phyloP scores from a whole-genome alignment of 2,888 invertebrate genomes.

The Oxyteleia sp. region DNA sequence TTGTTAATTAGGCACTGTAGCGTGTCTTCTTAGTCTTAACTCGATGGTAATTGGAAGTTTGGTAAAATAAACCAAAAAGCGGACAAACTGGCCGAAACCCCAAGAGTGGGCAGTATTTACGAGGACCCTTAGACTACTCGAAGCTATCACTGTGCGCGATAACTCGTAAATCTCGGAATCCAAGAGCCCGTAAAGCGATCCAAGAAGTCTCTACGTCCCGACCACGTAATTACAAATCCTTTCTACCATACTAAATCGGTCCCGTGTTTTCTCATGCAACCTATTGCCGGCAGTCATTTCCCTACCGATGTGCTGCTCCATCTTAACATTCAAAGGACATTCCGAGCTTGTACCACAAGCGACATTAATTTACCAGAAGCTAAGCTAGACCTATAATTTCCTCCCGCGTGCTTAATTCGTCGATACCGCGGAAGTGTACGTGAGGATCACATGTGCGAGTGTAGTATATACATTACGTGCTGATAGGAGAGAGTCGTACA shows the following conservation, averaged over 20 bases:
- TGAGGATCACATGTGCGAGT: slow-evolving; percentile 56
- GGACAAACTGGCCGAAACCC: slow-evolving; percentile 48
- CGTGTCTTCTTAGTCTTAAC: slow-evolving; percentile 44
- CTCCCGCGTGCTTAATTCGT: slow-evolving; percentile 67
- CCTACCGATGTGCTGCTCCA: slow-evolving; percentile 49
- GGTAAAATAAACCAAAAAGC: slow-evolving; percentile 55
- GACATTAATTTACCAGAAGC: slow-evolving; percentile 70
- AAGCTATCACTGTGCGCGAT: slow-evolving; percentile 79
- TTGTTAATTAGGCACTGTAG: slow-evolving; percentile 5
- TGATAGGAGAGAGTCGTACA: slow-evolving; percentile 56
- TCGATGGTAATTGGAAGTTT: slow-evolving; percentile 55
- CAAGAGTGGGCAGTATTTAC: slow-evolving; percentile 69
- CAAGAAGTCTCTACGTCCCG: slow-evolving; percentile 79
- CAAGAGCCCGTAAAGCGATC: slow-evolving; percentile 80
- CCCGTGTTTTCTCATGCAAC: slow-evolving; percentile 74
- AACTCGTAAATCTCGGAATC: slow-evolving; percentile 83
- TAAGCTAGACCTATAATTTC: slow-evolving; percentile 71
- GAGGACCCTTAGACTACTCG: slow-evolving; percentile 67
- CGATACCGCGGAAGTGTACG: slow-evolving; percentile 63
- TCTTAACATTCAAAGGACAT: slow-evolving; percentile 70
- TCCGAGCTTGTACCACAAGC: slow-evolving; percentile 66
- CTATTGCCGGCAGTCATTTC: slow-evolving; percentile 69
- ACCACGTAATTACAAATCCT: slow-evolving; percentile 84
- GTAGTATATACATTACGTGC: slow-evolving; percentile 49
- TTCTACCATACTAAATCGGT: slow-evolving; percentile 77